Conservation (phyloP, 2,113 vertebrate species). For the Nycticryphes semicollaris region DNA sequence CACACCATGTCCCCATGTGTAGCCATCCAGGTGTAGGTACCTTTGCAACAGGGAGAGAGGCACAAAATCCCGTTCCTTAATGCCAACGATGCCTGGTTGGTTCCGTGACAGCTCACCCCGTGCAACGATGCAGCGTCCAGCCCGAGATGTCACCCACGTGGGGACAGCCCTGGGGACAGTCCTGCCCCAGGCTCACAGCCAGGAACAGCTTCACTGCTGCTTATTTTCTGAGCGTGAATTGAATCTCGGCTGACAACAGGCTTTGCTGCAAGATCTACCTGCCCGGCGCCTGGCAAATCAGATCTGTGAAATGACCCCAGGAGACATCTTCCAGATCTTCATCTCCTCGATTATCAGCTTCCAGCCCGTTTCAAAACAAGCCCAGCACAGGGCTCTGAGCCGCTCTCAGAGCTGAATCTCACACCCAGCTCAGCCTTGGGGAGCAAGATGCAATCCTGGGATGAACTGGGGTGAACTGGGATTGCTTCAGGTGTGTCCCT, state of each 20-base stretch:
- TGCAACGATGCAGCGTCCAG: no score
- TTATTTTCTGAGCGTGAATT: background rate
- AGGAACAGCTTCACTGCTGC: background rate
- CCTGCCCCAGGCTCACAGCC: background rate
- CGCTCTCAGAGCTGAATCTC: rapidly evolving
- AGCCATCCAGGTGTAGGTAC: rapidly evolving
- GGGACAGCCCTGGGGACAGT: background rate
- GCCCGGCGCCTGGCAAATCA: background rate
- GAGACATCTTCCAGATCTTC: background rate
- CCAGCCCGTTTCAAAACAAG: rapidly evolving
- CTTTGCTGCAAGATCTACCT: background rate
- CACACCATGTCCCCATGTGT: rapidly evolving
- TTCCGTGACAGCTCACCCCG: background rate
- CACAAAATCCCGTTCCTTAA: background rate
- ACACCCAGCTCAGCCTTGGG: rapidly evolving
- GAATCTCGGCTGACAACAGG: background rate
- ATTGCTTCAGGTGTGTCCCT: background rate
- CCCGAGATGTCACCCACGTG: background rate
- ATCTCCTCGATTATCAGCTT: background rate
- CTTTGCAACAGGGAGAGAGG: background rate
- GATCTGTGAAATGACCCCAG: background rate
- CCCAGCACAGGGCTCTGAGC: background rate
- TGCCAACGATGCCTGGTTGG: rapidly evolving
- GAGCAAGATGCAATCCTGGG: background rate
- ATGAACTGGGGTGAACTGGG: background rate